Evolutionary conservation across 1,140 invertebrate species (phyloP).

Genomic region (Drosophila ohnishii): DNA sequence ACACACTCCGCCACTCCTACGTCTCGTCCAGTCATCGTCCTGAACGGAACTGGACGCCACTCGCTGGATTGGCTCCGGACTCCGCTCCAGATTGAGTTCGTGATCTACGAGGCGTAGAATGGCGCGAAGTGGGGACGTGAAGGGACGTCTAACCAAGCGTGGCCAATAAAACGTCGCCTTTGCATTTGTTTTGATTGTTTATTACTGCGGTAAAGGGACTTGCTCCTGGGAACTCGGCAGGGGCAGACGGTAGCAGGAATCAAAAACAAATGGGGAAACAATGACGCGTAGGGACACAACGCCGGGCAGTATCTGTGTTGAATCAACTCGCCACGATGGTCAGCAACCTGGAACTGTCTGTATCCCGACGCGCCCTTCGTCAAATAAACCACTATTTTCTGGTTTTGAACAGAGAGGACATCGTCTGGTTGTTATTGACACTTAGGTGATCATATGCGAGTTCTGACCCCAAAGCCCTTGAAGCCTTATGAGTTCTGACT

Average conservation of each 20-base stretch:
- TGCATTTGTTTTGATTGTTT: conserved; percentile 80
- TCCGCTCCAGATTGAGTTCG: conserved; percentile 17
- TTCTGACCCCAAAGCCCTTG: not conserved
- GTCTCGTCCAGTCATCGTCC: conserved; percentile 46
- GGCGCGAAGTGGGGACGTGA: conserved; percentile 8
- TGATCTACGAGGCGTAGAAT: conserved; percentile 17
- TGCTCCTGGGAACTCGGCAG: conserved; percentile 6
- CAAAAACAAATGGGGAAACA: conserved; percentile 60
- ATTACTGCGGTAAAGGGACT: conserved; percentile 72
- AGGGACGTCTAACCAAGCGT: conserved; percentile 70
- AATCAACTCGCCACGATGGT: conserved; percentile 53
- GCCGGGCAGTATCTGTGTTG: conserved; percentile 17
- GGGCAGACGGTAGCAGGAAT: conserved; percentile 15
- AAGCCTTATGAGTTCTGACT: conserved; percentile 6
- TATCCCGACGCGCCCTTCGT: not conserved
- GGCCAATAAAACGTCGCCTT: conserved; percentile 76
- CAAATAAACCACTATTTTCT: not conserved
- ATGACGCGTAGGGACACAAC: conserved; percentile 49
- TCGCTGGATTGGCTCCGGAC: conserved; percentile 33
- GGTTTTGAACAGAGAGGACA: not conserved
- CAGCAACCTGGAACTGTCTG: conserved; percentile 13
- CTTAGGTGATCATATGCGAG: conserved; percentile 17
- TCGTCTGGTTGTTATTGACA: conserved; percentile 6
- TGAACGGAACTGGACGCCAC: conserved; percentile 13
- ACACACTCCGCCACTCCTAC: conserved; percentile 53